phyloP scores from a whole-genome alignment of 2,888 invertebrate species.

The Epistrophe grossulariae region DNA sequence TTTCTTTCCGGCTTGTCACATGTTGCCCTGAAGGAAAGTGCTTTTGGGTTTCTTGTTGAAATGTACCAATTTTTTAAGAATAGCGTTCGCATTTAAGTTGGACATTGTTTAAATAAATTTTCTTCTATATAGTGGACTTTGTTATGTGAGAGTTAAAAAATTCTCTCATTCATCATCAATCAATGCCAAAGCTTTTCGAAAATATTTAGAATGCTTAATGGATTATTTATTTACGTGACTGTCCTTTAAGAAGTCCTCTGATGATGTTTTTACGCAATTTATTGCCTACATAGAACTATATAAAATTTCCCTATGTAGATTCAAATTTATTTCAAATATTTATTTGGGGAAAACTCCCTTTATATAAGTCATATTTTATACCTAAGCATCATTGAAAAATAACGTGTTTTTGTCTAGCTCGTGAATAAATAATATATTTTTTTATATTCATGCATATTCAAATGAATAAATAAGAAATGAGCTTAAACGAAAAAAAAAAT shows the following conservation, averaged over 20 bases:
- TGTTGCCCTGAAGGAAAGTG: not conserved
- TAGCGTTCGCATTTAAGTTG: not conserved
- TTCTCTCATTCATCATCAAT: constrained; percentile 54
- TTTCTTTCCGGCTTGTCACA: constrained; percentile 42
- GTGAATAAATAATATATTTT: not conserved
- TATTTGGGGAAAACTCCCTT: not conserved
- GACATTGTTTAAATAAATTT: constrained; percentile 2
- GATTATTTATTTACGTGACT: constrained; percentile 73
- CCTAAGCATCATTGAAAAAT: not conserved
- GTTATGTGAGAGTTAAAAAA: not conserved
- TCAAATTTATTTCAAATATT: not conserved
- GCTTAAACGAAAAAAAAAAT: not conserved
- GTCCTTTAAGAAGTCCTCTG: constrained; percentile 34
- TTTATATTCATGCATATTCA: too few species aligned
- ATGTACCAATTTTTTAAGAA: constrained; percentile 5
- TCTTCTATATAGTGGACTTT: constrained; percentile 5
- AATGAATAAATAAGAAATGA: not conserved
- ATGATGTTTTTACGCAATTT: constrained; percentile 1
- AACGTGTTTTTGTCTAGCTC: not conserved
- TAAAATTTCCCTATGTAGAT: not conserved
- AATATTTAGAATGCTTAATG: constrained; percentile 69
- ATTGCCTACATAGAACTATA: not conserved
- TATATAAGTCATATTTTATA: not conserved
- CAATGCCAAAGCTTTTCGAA: constrained; percentile 67
- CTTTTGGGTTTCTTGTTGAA: not conserved